Conservation (phyloP, 2,113 vertebrate genomes). For the Ceyx margarethae region DNA sequence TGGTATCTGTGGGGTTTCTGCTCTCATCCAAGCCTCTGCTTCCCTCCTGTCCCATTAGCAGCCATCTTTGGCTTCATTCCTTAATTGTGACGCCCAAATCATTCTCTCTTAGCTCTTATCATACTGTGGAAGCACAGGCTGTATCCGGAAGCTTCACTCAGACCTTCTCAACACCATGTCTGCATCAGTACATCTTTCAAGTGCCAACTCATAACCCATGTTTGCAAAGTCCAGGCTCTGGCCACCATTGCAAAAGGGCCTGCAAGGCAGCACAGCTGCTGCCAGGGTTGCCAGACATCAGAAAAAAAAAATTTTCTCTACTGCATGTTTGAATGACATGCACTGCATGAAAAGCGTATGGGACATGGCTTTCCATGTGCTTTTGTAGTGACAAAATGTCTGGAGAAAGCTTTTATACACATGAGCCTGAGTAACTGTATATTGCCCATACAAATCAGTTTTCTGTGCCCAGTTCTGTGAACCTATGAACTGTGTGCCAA, state of each 20-base stretch:
- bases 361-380: background rate
- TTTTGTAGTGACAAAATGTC: background rate
- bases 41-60: background rate
- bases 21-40: background rate
- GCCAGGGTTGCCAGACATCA: background rate
- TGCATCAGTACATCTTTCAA: background rate
- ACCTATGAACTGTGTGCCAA: background rate
- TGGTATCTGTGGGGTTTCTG: background rate
- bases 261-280: background rate
- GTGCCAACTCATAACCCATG: background rate
- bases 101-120: background rate
- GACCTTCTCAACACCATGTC: fast-evolving
- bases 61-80: background rate
- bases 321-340: background rate
- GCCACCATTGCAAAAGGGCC: background rate
- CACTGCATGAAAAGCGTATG: background rate
- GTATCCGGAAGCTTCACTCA: background rate
- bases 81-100: background rate
- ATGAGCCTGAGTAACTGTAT: background rate
- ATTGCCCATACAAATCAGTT: background rate
- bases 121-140: background rate
- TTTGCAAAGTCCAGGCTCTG: background rate
- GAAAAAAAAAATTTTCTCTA: background rate
- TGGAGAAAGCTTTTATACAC: background rate
- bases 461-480: background rate